Percentiles rank a stretch among this genome's conserved stretches.
Evolutionary conservation across 2,113 vertebrate species (phyloP).

Genomic region (Leuciscus idus): DNA sequence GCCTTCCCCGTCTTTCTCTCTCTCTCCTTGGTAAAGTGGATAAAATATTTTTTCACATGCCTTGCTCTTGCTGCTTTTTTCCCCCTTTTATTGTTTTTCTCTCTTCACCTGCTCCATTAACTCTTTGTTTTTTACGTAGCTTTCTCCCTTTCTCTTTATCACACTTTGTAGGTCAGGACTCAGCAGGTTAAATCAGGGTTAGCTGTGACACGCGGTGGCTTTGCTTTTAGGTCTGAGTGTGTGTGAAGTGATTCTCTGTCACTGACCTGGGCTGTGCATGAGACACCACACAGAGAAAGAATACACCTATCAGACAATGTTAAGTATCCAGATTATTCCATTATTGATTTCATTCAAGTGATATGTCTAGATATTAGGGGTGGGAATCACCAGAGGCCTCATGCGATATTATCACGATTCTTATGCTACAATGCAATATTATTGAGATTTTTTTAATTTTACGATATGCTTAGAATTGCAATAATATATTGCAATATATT

Average conservation of each 20-base stretch:
- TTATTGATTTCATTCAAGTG: too few relatives aligned
- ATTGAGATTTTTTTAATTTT: too few relatives aligned
- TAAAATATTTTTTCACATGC: neutral
- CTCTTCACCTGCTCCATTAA: slow-evolving; percentile 5
- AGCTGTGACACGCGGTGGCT: slow-evolving; percentile 81
- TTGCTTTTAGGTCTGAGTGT: slow-evolving; percentile 62
- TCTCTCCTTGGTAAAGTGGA: neutral
- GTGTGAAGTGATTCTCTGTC: neutral
- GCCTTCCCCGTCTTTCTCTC: slow-evolving; percentile 7
- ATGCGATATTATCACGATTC: too few relatives aligned
- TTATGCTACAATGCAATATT: too few relatives aligned
- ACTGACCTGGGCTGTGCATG: neutral
- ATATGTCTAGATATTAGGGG: too few relatives aligned
- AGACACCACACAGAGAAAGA: neutral
- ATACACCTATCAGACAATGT: too few relatives aligned
- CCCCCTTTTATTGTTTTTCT: neutral
- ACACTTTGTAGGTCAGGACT: neutral
- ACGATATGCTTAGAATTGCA: too few relatives aligned
- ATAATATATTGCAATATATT: too few relatives aligned
- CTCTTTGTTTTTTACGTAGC: slow-evolving; percentile 8
- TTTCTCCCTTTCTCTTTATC: neutral
- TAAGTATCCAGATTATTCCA: too few relatives aligned
- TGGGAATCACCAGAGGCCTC: too few relatives aligned
- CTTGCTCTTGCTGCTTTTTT: neutral
- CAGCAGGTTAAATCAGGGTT: neutral